Evolutionary conservation across 2,888 invertebrate genomes (phyloP).

Genomic region (Tetropium fuscum): DNA sequence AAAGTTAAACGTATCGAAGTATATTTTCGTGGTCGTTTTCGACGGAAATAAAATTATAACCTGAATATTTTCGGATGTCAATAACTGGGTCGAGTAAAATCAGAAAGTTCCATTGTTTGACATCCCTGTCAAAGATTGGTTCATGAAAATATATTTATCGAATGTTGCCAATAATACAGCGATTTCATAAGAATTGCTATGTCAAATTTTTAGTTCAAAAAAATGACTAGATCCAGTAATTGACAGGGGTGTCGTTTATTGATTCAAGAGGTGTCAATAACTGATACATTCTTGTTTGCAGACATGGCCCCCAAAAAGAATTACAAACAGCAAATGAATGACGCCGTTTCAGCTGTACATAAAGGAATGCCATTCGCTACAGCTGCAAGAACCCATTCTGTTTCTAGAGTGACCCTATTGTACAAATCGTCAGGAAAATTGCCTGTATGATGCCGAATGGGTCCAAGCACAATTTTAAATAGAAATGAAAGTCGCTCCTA

Average conservation of each 20-base stretch:
- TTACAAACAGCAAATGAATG: not conserved
- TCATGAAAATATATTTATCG: too few species aligned
- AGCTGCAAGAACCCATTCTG: slow-evolving; percentile 8
- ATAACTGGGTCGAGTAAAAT: too few species aligned
- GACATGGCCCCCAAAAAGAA: slow-evolving; percentile 10
- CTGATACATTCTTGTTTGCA: not conserved
- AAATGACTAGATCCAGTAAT: not conserved
- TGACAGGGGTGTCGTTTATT: slow-evolving; percentile 11
- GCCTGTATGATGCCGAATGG: slow-evolving; percentile 23
- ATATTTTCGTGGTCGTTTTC: too few species aligned
- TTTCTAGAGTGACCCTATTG: slow-evolving; percentile 5
- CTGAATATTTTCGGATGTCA: too few species aligned
- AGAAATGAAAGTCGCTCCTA: too few species aligned
- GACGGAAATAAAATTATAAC: too few species aligned
- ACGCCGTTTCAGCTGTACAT: not conserved
- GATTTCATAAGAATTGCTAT: too few species aligned
- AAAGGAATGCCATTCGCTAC: not conserved
- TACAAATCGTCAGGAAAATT: not conserved
- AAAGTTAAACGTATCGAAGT: too few species aligned
- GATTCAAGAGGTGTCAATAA: slow-evolving; percentile 2
- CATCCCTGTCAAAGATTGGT: too few species aligned
- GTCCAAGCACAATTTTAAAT: slow-evolving; percentile 10
- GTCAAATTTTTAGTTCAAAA: too few species aligned
- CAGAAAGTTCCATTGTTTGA: too few species aligned
- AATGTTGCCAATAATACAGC: too few species aligned